Evolutionary conservation across 2,888 invertebrate species (phyloP), one percentile per base, ranked within the genome.

Genomic region (Polydrusus cervinus): DNA sequence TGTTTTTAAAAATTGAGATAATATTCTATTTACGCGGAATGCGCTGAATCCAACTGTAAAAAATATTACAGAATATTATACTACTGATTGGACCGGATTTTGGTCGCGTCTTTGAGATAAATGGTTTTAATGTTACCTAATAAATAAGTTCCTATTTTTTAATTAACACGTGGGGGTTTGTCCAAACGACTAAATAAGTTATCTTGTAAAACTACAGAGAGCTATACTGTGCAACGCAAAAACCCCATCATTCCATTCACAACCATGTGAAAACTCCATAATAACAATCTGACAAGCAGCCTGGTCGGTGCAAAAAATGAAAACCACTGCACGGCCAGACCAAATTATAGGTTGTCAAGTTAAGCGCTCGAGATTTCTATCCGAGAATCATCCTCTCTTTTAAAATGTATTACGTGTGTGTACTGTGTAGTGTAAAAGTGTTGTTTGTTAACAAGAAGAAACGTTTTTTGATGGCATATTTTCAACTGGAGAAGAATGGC

Each of bases 261-360:
- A 55, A 66, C 70, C 61, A 57, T 71, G 67, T 61, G 71, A 70
- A 67, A 70, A 75, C 67, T 71, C 67, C 70, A 71, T 67, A 71
- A 69, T 53, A 74, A 55, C 43, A 67, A 73, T 73, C 67, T 67
- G 72, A 64, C 73, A 67, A 73, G 67, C 66, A 51, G 55, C 65
- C 55, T n/a, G 57, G 66, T 57, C 66, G 57, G 40, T 20, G 64
- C 62, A 72, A 75, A 75, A 75, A 75, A 68, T 64, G 55, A 71
- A 71, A 75, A 67, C 70, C 18, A 60, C 57, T 57, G 75, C 55
- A 53, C 67, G 71, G 45, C 55, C 62, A 14, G 53, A 18, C 76
- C 72, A 76, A 76, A 76, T 76, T 76, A 76, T 76, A 76, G 76
- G 76, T 73, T 76, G 76, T 76, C 73, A 68, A 66, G 60, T 45